phyloP scores from a whole-genome alignment of 2,888 invertebrate genomes.

The Lithophane ornitopus region DNA sequence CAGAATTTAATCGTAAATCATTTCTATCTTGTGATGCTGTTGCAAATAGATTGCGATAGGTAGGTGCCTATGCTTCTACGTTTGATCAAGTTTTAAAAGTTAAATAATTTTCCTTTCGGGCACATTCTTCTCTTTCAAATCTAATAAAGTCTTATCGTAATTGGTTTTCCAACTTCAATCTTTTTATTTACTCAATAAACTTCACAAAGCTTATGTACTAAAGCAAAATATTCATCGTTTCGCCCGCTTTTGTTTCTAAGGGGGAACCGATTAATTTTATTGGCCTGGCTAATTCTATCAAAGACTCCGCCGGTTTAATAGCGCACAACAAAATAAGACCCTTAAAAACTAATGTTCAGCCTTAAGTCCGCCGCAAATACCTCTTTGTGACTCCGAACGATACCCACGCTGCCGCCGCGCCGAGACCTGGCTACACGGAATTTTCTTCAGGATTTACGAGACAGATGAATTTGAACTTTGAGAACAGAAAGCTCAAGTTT shows the following conservation, averaged over 20 bases:
- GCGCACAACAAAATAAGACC: constrained; percentile 89
- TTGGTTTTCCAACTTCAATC: constrained; percentile 64
- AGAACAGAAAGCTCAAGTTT: constrained; percentile 15
- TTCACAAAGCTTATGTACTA: constrained; percentile 67
- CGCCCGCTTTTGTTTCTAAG: constrained; percentile 70
- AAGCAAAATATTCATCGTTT: constrained; percentile 68
- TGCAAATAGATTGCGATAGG: constrained; percentile 3
- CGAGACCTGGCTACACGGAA: constrained; percentile 82
- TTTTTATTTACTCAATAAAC: constrained; percentile 66
- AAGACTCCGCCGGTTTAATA: constrained; percentile 85
- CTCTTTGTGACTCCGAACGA: constrained; percentile 88
- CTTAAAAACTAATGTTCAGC: constrained; percentile 90
- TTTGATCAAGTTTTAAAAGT: constrained; percentile 34
- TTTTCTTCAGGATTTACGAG: constrained; percentile 70
- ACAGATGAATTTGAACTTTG: constrained; percentile 67
- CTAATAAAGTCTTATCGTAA: constrained; percentile 59
- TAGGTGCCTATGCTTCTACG: constrained; percentile 1
- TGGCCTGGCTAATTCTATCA: constrained; percentile 88
- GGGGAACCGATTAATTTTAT: constrained; percentile 87
- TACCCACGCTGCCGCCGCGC: constrained; percentile 77
- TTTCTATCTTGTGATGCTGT: constrained; percentile 33
- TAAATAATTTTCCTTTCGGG: constrained; percentile 16
- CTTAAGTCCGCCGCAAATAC: constrained; percentile 90
- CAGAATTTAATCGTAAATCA: constrained; percentile 46
- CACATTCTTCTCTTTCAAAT: constrained; percentile 26